These are phyloP conservation scores for Drosophila insularis DNA, from an alignment of 1,140 invertebrate genomes.

Conservation along the genomic window DNA sequence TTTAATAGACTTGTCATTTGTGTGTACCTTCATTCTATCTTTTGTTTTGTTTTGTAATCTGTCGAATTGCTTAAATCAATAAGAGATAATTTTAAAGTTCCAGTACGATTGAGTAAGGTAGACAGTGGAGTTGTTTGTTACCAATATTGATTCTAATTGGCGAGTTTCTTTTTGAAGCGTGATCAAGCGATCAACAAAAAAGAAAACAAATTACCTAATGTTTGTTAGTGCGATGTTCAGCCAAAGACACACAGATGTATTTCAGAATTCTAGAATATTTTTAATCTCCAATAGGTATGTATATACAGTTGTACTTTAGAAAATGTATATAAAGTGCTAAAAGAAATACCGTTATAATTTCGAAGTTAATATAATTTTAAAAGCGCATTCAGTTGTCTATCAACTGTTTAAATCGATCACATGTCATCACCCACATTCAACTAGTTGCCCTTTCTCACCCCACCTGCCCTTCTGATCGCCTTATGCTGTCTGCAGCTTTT, in stretches of 20 bases:
- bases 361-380: background rate
- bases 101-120: too few relatives aligned
- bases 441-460: background rate
- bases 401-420: background rate
- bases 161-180: background rate
- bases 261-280: too few relatives aligned
- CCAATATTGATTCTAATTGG: background rate
- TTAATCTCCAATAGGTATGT: too few relatives aligned
- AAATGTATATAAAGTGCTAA: too few relatives aligned
- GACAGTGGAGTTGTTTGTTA: background rate
- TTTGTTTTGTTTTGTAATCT: background rate
- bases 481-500: background rate
- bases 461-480: too few relatives aligned
- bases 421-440: background rate
- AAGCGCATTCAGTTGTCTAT: background rate
- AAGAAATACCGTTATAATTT: too few relatives aligned
- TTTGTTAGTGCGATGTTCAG: too few relatives aligned
- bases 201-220: background rate
- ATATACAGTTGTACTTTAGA: too few relatives aligned
- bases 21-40: background rate
- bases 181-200: too few relatives aligned
- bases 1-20: slow-evolving; percentile 5
- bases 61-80: background rate
- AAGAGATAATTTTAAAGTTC: background rate
- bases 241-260: too few relatives aligned